Evolutionary conservation across 2,888 invertebrate species (phyloP).

Genomic region (Ectemnius continuus): DNA sequence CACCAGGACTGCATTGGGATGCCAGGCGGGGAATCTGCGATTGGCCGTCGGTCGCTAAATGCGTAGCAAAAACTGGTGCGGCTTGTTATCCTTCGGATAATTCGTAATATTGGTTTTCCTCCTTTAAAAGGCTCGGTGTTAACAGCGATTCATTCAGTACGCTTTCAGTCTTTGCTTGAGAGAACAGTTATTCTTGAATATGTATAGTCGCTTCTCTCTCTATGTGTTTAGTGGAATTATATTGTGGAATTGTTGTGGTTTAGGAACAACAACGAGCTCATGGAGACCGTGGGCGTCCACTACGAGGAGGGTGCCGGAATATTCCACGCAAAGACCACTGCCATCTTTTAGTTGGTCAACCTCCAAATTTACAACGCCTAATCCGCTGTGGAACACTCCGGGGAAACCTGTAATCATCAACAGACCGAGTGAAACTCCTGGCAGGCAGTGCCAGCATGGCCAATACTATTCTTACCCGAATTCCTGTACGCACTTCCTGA

Average conservation of each 20-base stretch:
- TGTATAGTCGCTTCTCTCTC: background rate
- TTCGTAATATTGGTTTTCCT: background rate
- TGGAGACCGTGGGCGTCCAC: constrained; percentile 30
- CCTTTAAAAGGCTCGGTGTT: no score
- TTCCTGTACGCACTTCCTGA: constrained; percentile 85
- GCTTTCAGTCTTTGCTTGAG: no score
- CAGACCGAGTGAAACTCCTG: constrained; percentile 51
- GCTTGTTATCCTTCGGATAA: background rate
- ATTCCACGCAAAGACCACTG: constrained; percentile 45
- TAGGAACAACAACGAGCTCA: constrained; percentile 19
- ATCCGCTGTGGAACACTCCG: constrained; percentile 40
- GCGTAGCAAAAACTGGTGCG: constrained; percentile 74
- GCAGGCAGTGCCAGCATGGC: constrained; percentile 82
- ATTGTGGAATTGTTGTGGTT: background rate
- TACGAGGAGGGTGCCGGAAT: constrained; percentile 31
- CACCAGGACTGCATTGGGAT: constrained; percentile 91
- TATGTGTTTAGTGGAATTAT: background rate
- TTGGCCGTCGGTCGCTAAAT: constrained; percentile 88
- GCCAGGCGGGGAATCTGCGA: constrained; percentile 84
- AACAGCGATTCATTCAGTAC: no score
- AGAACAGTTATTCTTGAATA: no score
- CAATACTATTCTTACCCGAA: constrained; percentile 87
- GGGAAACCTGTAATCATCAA: constrained; percentile 33
- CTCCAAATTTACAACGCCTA: constrained; percentile 11
- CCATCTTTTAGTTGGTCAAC: constrained; percentile 44